Percentiles rank a stretch among this genome's conserved stretches.
Conservation (phyloP, 2,113 vertebrate genomes). For the Campylomormyrus numenius region DNA sequence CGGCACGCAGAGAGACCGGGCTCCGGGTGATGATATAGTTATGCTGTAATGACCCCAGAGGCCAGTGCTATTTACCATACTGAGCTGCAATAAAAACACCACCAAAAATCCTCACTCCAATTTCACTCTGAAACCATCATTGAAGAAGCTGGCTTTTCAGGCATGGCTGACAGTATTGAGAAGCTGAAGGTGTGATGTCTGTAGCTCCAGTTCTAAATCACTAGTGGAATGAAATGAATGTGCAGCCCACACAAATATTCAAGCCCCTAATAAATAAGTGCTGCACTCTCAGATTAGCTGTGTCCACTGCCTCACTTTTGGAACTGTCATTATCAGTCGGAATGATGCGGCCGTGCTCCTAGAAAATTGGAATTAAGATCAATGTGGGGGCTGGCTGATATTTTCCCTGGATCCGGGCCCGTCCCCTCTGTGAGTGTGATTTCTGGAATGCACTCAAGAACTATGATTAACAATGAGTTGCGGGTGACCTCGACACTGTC, state of each 20-base stretch:
- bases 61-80: not conserved
- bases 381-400: not conserved
- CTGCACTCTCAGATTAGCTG: not conserved
- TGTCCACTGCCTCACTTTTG: not conserved
- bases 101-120: not conserved
- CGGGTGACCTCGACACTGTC: not conserved
- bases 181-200: not conserved
- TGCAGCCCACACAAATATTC: not conserved
- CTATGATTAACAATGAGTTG: not conserved
- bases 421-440: not conserved
- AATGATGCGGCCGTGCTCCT: not conserved
- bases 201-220: not conserved
- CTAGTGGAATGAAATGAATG: not conserved
- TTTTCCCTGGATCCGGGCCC: not conserved
- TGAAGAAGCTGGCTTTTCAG: not conserved
- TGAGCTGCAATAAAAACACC: not conserved
- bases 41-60: not conserved
- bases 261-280: not conserved
- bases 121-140: not conserved
- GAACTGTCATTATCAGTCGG: not conserved
- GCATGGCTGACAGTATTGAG: not conserved
- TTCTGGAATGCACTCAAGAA: not conserved
- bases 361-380: constrained; percentile 2
- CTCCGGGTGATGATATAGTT: not conserved
- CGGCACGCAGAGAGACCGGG: not conserved